phyloP scores from a whole-genome alignment of 2,113 vertebrate species.

The Alaudala cheleensis region DNA sequence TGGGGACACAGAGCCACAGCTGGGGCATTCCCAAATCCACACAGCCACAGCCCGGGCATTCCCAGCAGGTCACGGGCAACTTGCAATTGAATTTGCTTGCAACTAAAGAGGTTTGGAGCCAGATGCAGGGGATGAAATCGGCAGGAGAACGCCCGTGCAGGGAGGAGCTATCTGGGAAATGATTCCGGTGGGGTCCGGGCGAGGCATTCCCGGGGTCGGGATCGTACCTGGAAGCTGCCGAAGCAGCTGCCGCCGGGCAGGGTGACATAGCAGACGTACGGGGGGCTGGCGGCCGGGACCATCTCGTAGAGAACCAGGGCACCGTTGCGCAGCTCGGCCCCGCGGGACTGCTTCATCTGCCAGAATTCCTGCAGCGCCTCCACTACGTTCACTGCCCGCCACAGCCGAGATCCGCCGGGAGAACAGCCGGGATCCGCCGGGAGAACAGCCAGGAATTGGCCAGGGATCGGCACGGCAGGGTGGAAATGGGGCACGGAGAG shows the following conservation, averaged over 20 bases:
- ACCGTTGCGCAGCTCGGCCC: slow-evolving; percentile 93
- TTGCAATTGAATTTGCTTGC: neutral
- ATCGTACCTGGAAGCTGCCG: slow-evolving; percentile 88
- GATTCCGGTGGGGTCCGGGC: too few species aligned
- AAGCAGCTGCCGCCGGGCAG: slow-evolving; percentile 97
- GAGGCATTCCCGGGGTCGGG: too few species aligned
- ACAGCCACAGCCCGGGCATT: too few species aligned
- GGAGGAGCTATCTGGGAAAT: neutral
- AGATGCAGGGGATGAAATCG: too few species aligned
- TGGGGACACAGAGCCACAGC: slow-evolving; percentile 5
- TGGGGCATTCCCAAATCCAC: too few species aligned
- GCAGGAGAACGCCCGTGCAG: neutral
- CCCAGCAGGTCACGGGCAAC: too few species aligned
- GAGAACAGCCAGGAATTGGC: too few species aligned
- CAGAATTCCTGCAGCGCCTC: slow-evolving; percentile 98
- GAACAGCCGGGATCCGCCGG: too few species aligned
- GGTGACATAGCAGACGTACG: slow-evolving; percentile 96
- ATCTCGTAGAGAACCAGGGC: slow-evolving; percentile 98
- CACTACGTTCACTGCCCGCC: slow-evolving; percentile 90
- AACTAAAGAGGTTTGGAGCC: neutral
- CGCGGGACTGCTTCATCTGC: slow-evolving; percentile 98
- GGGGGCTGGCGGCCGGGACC: slow-evolving; percentile 93
- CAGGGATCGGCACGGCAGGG: neutral
- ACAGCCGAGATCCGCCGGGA: neutral
- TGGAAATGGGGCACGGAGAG: neutral